Conservation (phyloP, 2,113 vertebrate species). For the Notechis scutatus region DNA sequence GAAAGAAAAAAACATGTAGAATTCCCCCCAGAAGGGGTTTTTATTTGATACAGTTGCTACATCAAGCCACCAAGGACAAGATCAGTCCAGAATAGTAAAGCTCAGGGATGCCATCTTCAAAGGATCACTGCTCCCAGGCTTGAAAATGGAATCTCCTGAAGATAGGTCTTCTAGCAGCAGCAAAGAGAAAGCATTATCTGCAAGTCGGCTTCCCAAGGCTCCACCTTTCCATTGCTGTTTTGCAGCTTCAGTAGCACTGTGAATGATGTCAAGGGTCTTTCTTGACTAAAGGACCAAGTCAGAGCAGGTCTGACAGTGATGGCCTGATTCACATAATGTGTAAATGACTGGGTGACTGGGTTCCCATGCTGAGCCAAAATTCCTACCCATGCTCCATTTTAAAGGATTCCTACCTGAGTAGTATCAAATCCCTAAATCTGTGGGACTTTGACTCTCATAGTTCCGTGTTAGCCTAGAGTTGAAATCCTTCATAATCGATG, state of each 20-base stretch:
- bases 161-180: constrained; percentile 7
- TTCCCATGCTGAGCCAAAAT: neutral
- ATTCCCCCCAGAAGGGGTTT: constrained; percentile 1
- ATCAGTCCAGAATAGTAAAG: constrained; percentile 54
- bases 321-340: neutral
- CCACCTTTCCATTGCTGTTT: constrained; percentile 25
- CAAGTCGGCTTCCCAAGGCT: neutral
- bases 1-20: neutral
- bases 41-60: constrained; percentile 60
- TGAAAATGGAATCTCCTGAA: constrained; percentile 14
- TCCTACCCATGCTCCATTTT: neutral
- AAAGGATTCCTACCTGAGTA: neutral
- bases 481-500: neutral
- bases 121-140: neutral
- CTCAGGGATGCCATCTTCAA: neutral
- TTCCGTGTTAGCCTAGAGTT: neutral
- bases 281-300: neutral
- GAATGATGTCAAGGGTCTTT: constrained; percentile 36
- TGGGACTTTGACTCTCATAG: neutral
- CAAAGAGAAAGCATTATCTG: constrained; percentile 4
- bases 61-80: constrained; percentile 42
- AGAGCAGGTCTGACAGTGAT: neutral
- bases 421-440: neutral
- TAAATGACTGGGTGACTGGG: neutral
- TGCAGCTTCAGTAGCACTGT: constrained; percentile 41